Conservation (phyloP, 2,797 vertebrate species). For the Micromesistius poutassou region DNA sequence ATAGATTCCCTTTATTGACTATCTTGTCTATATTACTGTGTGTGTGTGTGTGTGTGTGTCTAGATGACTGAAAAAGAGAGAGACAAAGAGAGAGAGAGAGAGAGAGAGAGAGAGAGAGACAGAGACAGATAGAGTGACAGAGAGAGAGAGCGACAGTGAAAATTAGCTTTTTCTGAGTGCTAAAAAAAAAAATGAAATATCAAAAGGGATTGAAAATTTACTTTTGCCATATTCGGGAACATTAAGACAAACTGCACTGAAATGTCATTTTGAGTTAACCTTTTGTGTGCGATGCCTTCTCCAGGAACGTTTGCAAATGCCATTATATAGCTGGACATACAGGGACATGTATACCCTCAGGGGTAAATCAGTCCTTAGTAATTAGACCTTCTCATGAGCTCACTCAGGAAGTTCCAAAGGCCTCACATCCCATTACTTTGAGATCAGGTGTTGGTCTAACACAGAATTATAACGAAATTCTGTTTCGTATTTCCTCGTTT, state of each 20-base stretch:
- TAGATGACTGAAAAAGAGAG: neutral
- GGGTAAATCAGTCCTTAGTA: neutral
- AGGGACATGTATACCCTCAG: neutral
- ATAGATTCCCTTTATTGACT: neutral
- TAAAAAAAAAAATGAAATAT: neutral
- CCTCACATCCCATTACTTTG: neutral
- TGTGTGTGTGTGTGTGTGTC: neutral
- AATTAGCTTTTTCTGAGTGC: neutral
- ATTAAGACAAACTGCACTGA: neutral
- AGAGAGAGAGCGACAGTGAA: neutral
- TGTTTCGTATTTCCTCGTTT: neutral
- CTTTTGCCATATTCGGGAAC: neutral
- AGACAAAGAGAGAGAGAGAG: neutral
- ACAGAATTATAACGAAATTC: neutral
- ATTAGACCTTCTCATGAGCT: neutral
- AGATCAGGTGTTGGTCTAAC: neutral
- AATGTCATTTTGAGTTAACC: neutral
- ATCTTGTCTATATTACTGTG: neutral
- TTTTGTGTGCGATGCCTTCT: neutral
- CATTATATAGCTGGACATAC: neutral
- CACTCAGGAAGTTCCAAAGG: neutral
- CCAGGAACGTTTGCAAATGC: neutral
- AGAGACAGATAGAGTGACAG: neutral
- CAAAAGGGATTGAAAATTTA: neutral
- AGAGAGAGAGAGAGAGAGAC: neutral